Evolutionary conservation across 2,113 vertebrate genomes (phyloP), one percentile per base, ranked within the genome.

Genomic region (Notarius quadriscutis): DNA sequence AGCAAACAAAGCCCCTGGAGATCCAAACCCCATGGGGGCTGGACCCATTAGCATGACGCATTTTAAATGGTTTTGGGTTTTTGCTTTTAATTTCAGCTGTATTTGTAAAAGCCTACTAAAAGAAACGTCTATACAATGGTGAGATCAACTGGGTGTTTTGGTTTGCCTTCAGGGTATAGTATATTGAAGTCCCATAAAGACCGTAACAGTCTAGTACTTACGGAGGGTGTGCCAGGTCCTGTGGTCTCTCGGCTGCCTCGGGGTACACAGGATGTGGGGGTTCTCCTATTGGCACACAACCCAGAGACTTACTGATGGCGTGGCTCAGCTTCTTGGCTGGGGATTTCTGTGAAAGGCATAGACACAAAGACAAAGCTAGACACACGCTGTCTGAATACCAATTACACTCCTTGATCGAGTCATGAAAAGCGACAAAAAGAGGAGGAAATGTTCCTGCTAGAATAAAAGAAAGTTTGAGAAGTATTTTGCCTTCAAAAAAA

Each of bases 291-390:
- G 98, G 98, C 4, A 99, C 97, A 0, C 98, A 99, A 84, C 98
- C 98, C 11, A 99, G 95, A 1, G 98, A 99, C 88, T 97, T 98
- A 88, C 98, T 99, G 94, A 99, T 99, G 15, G 98, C 98, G 55
- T 99, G 98, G 96, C 97, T 98, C 94, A 99, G 95, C 96, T 99
- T 99, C 96, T 99, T 99, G 58, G 98, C 98, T 3, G 98, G 98
- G 11, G 98, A 99, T 91, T 99, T 99, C 98, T 99, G 96, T 84
- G 80, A 88, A 84, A 80, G 41, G 48, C 63, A 53, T 4, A 87
- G 71, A 11, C 48, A 83, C 55, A 85, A 63, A 27, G 17, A 62
- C 11, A 84, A 53, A 41, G 27, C 72, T 78, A 67, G 53, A 79
- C 80, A 81, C 27, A 71, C 57, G 55, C 27, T 67, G 53, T 71